These are phyloP conservation scores for Hyla sarda DNA, from an alignment of 2,113 vertebrate species.

Conservation along the genomic window DNA sequence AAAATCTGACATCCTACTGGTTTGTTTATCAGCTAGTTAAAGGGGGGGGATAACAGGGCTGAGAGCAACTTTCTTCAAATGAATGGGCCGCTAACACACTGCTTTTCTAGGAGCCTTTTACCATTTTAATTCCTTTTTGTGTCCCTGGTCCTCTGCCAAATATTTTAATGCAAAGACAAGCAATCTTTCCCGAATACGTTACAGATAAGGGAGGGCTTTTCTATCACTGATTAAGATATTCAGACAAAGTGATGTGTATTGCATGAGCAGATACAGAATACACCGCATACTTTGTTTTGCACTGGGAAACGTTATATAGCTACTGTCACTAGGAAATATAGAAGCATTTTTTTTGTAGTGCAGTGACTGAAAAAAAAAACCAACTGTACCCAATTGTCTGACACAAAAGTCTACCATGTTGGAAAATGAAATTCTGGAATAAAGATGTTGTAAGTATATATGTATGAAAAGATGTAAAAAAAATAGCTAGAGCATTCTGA, in stretches of 20 bases:
- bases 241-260: constrained; percentile 63
- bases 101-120: constrained; percentile 66
- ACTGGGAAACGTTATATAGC: not conserved
- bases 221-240: constrained; percentile 72
- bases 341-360: not conserved
- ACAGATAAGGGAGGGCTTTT: constrained; percentile 68
- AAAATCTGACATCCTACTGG: constrained; percentile 49
- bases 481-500: too few species aligned
- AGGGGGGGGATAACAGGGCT: constrained; percentile 58
- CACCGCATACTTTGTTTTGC: constrained; percentile 52
- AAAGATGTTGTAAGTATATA: not conserved
- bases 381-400: not conserved
- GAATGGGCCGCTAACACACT: constrained; percentile 64
- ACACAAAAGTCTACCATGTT: not conserved
- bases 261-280: constrained; percentile 62
- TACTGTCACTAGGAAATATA: not conserved
- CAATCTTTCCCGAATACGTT: constrained; percentile 68
- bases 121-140: constrained; percentile 63
- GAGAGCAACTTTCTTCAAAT: constrained; percentile 64
- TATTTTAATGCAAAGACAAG: constrained; percentile 66
- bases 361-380: not conserved
- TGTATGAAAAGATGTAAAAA: not conserved
- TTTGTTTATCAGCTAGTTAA: constrained; percentile 64
- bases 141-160: constrained; percentile 66
- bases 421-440: not conserved